These are phyloP conservation scores for Mystacornis crossleyi DNA, from an alignment of 2,113 vertebrate species.

Conservation along the genomic window DNA sequence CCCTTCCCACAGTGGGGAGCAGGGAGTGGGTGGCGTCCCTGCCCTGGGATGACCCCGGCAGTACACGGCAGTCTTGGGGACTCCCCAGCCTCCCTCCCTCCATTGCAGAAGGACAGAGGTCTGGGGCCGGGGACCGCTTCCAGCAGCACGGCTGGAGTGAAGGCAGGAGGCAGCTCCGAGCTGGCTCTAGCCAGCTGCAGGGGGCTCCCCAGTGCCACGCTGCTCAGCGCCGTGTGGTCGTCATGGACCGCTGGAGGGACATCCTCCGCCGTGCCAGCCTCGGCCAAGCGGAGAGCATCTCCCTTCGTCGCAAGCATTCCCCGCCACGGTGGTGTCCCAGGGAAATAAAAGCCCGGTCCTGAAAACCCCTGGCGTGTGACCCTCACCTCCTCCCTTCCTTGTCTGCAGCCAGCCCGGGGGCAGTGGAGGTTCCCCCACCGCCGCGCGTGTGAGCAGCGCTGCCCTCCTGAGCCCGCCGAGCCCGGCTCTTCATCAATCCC, in stretches of 20 bases:
- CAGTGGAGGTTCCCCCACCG: background rate
- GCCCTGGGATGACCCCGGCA: background rate
- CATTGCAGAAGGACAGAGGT: fast-evolving
- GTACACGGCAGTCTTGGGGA: background rate
- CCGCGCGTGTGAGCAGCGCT: background rate
- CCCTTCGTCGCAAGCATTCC: fast-evolving
- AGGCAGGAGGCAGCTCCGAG: background rate
- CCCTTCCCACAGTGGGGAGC: background rate
- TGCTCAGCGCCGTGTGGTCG: background rate
- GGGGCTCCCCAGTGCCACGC: background rate
- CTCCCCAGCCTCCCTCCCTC: background rate
- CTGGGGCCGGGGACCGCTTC: background rate
- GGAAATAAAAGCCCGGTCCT: background rate
- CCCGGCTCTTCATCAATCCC: background rate
- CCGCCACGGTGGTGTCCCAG: fast-evolving
- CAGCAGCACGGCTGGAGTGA: background rate
- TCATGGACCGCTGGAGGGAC: background rate
- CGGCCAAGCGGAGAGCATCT: background rate
- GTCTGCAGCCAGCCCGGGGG: background rate
- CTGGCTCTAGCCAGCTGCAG: background rate
- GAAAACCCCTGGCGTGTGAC: background rate
- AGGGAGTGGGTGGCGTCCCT: background rate
- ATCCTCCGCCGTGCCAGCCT: background rate
- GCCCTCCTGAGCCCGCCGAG: background rate
- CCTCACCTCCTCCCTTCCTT: background rate